Evolutionary conservation across 1,140 invertebrate genomes (phyloP), one percentile per base, ranked within the genome.

Genomic region (Polypedilum pembai): DNA sequence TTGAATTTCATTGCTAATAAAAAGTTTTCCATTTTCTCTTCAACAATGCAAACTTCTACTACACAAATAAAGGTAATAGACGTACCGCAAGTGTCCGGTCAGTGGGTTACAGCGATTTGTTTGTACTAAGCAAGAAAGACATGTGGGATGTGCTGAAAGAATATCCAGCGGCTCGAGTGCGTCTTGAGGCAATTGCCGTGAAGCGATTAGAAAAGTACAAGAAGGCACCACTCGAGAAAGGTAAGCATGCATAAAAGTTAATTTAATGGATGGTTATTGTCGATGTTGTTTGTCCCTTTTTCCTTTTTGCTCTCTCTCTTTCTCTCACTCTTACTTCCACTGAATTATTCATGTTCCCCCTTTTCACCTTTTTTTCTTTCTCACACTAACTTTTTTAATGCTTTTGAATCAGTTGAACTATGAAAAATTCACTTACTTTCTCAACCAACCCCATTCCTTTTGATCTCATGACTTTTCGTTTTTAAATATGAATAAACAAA

Each of bases 131-230:
- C 81, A 99, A 99, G 88, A 96, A 97, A 85, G 97, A 98, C 85
- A 95, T 99, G 91, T 99, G 97, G 97, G 97, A 99, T 83, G 97
- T 99, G 33, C 86, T 99, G 73, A 98, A 98, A 85, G 96, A 99
- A 83, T 98, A 98, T 85, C 97, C 96, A 3, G 94, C 95, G 2
- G 96, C 96, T 24, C 87, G 96, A 78, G 94, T 98, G 8, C 88
- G 96, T 76, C 87, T 98, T n/a, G 96, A 98, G 85, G 93, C 95
- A 18, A 98, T 98, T 78, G 96, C 96, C 66, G 94, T 96, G 77
- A 98, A 98, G 85, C 89, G 96, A 81, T 86, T 98, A 77, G 94
- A 96, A 85, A 96, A 96, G 83, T 96, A 96, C 84, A 96, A 95
- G 83, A 92, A 92, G 82, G 93, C 93, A 74, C 94, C 94, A 20